Evolutionary conservation across 2,888 invertebrate genomes (phyloP), one percentile per base, ranked within the genome.

Genomic region (Lissocephala sabroskyi): DNA sequence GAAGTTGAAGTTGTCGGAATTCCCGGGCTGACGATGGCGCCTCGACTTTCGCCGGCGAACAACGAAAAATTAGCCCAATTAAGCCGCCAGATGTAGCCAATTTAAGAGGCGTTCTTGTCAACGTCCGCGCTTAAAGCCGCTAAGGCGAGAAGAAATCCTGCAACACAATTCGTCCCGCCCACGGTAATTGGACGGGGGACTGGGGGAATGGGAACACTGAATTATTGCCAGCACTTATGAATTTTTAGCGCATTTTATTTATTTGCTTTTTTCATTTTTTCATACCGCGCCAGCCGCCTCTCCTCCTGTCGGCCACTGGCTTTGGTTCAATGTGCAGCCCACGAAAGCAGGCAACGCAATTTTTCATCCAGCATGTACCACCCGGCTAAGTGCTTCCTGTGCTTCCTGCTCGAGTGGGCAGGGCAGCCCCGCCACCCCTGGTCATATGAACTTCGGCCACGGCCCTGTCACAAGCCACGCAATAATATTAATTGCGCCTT

Each of bases 401-500:
- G 54, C 65, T 56, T 42, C 41, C 46, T 56, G 53, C 45, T 39
- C 23, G 23, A 23, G 4, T 23, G 14, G 36, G 3, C 16, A 39
- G 39, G 26, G n/a, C 23, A 29, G 26, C 10, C 9, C 33, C n/a
- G n/a, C n/a, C n/a, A n/a, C n/a, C n/a, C n/a, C n/a, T n/a, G n/a
- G 65, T 57, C 67, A 67, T 62, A 63, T 71, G 67, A 67, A 71
- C 61, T 75, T 74, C 63, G 58, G 61, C 13, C 26, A 26, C 23
- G 33, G 35, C 32, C 4, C 35, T 43, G 43, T 52, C 65, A 45
- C 23, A 45, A 45, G 75, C 74, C 82, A 82, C 76, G 82, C 82
- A 80, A 82, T 81, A 79, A 80, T 81, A 82, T 82, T 82, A 82
- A 82, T 82, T 82, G 80, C 70, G 64, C 62, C 65, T 48, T 57